Percentiles rank a stretch among this genome's conserved stretches.
phyloP scores from a whole-genome alignment of 2,113 vertebrate genomes.

The Pogona vitticeps region DNA sequence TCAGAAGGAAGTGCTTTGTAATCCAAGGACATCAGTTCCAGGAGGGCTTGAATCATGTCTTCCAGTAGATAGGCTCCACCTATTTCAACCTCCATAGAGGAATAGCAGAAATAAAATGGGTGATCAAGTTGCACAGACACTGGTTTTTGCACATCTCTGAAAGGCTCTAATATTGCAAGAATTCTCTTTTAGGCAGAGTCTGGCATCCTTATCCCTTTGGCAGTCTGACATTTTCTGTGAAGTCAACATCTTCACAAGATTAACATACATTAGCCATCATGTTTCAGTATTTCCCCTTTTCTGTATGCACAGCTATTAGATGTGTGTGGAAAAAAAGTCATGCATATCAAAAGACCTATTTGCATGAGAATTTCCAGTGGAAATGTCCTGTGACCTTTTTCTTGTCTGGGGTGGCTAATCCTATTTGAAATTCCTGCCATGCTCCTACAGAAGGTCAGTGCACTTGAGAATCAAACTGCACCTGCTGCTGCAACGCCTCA shows the following conservation, averaged over 20 bases:
- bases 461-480: slow-evolving; percentile 66
- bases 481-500: slow-evolving; percentile 65
- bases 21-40: neutral
- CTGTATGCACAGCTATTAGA: slow-evolving; percentile 65
- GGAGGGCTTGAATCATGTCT: neutral
- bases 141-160: neutral
- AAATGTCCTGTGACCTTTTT: slow-evolving; percentile 81
- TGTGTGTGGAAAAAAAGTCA: slow-evolving; percentile 65
- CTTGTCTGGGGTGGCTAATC: slow-evolving; percentile 81
- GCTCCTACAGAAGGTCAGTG: slow-evolving; percentile 73
- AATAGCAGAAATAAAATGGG: neutral
- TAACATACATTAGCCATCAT: slow-evolving; percentile 72
- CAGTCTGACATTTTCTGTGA: slow-evolving; percentile 46
- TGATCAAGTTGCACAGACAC: neutral
- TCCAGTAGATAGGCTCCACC: neutral
- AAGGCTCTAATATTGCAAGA: neutral
- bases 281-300: slow-evolving; percentile 68
- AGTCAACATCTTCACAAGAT: slow-evolving; percentile 65
- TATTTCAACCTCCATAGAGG: neutral
- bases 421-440: slow-evolving; percentile 79
- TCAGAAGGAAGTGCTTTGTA: neutral
- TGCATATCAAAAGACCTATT: slow-evolving; percentile 71
- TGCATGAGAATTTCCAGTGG: slow-evolving; percentile 83
- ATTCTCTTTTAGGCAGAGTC: neutral
- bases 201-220: slow-evolving; percentile 25